Evolutionary conservation across 2,797 vertebrate genomes (phyloP).

Genomic region (Euphonia xanthogaster): DNA sequence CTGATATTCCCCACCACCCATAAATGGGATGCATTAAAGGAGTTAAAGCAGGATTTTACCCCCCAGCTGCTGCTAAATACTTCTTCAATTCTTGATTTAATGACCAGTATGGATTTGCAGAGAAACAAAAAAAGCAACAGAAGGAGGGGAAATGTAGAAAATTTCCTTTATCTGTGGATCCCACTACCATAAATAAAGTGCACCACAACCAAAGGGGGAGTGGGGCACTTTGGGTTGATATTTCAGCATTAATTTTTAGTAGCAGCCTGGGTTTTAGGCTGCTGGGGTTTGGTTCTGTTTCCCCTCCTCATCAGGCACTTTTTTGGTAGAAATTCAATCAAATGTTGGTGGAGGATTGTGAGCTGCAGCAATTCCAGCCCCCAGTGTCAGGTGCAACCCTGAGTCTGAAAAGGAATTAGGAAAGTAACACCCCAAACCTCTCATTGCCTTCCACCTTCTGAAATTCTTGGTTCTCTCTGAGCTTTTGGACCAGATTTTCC

Average conservation of each 20-base stretch:
- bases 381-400: not conserved
- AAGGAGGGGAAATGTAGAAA: not conserved
- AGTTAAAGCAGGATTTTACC: not conserved
- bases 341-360: not conserved
- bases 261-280: not conserved
- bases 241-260: not conserved
- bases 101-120: not conserved
- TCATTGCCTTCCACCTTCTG: not conserved
- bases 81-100: not conserved
- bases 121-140: not conserved
- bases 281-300: not conserved
- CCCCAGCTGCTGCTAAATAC: not conserved
- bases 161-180: not conserved
- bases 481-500: rapidly evolving
- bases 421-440: not conserved
- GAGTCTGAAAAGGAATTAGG: not conserved
- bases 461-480: not conserved
- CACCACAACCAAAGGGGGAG: not conserved
- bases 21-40: not conserved
- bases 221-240: not conserved
- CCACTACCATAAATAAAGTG: not conserved
- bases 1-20: not conserved
- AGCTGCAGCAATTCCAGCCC: not conserved
- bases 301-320: no score
- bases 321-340: not conserved